A percentile compares a stretch with the other conserved stretches of the same genome.
Evolutionary conservation across 2,797 vertebrate genomes (phyloP).

Genomic region (Adelosebastes latens): DNA sequence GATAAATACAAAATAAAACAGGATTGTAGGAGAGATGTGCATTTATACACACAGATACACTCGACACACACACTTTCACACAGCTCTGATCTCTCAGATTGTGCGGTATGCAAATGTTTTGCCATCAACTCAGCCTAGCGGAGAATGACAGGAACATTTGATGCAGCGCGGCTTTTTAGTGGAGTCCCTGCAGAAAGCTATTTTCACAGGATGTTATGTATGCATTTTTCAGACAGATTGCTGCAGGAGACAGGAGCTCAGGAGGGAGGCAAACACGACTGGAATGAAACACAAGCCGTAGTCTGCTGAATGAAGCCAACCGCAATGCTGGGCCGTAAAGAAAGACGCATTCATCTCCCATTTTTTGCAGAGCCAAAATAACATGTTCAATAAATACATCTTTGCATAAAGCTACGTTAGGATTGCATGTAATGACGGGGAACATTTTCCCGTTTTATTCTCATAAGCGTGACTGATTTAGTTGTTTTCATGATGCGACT

Average conservation of each 20-base stretch:
- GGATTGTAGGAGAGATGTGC: neutral
- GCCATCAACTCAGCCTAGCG: constrained; percentile 67
- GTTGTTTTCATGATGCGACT: constrained; percentile 2
- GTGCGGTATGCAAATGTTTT: constrained; percentile 76
- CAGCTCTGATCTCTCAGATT: constrained; percentile 53
- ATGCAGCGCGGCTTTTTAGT: constrained; percentile 70
- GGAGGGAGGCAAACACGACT: constrained; percentile 70
- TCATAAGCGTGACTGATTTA: neutral
- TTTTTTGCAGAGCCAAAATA: constrained; percentile 50
- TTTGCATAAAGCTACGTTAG: neutral
- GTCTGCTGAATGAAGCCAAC: constrained; percentile 64
- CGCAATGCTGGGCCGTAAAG: constrained; percentile 33
- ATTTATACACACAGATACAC: constrained; percentile 8
- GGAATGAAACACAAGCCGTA: constrained; percentile 71
- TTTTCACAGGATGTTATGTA: constrained; percentile 80
- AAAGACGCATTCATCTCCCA: constrained; percentile 37
- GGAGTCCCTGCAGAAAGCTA: constrained; percentile 77
- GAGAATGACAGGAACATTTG: constrained; percentile 77
- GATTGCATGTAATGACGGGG: neutral
- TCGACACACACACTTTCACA: constrained; percentile 8
- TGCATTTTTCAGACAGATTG: constrained; percentile 82
- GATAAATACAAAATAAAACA: neutral
- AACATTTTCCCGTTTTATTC: constrained; percentile 12
- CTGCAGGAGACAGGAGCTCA: constrained; percentile 77
- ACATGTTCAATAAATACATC: constrained; percentile 36